A percentile compares a stretch with the other conserved stretches of the same genome.
phyloP scores from a whole-genome alignment of 2,113 vertebrate genomes.

The Oryzias woworae region DNA sequence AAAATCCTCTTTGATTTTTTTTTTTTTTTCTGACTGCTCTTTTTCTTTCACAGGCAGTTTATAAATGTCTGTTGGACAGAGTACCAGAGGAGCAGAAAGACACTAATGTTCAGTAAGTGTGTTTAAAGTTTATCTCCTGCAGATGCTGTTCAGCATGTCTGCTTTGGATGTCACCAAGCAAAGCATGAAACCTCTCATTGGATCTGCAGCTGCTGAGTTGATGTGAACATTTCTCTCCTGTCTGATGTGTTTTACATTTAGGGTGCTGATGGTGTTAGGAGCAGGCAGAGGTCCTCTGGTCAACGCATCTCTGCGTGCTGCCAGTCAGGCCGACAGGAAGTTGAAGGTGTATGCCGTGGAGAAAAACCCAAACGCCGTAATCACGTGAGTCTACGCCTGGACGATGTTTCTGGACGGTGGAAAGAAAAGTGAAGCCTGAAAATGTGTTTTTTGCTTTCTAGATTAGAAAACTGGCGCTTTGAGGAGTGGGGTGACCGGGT shows the following conservation, averaged over 20 bases:
- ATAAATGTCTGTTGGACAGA: constrained; percentile 89
- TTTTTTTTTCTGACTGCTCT: constrained; percentile 7
- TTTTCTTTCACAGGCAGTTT: constrained; percentile 80
- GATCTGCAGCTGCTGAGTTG: too few species aligned
- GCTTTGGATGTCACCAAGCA: too few species aligned
- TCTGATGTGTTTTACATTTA: constrained; percentile 32
- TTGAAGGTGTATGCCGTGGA: constrained; percentile 89
- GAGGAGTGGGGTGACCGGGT: constrained; percentile 95
- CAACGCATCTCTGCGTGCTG: constrained; percentile 86
- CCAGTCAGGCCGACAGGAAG: constrained; percentile 84
- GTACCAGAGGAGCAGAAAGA: constrained; percentile 90
- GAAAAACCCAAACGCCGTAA: constrained; percentile 91
- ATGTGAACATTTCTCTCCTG: too few species aligned
- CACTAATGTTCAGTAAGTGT: constrained; percentile 86
- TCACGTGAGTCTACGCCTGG: constrained; percentile 81
- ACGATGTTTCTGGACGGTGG: too few species aligned
- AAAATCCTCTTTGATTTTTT: neutral
- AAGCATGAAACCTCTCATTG: too few species aligned
- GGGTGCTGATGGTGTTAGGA: constrained; percentile 91
- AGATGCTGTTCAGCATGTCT: neutral
- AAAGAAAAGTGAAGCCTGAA: neutral
- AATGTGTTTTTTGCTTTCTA: constrained; percentile 33
- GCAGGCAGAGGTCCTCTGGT: constrained; percentile 90
- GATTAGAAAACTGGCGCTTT: constrained; percentile 91
- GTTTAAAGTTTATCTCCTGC: neutral